Evolutionary conservation across 2,888 invertebrate species (phyloP).

Genomic region (Nineta flava): DNA sequence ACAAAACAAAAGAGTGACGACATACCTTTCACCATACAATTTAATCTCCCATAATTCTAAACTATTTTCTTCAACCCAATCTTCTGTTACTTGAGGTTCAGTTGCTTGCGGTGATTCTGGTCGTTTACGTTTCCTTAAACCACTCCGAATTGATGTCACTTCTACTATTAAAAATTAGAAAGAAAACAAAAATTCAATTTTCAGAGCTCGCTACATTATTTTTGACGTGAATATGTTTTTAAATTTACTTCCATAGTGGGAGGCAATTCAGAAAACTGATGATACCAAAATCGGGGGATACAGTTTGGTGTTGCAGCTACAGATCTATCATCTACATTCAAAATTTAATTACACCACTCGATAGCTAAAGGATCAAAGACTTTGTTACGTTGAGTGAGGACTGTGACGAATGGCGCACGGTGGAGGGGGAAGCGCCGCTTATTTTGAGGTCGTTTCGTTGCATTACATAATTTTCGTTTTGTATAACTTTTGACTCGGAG

Average conservation of each 20-base stretch:
- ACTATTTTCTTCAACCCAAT: slow-evolving; percentile 93
- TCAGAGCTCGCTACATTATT: not conserved
- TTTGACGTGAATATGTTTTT: not conserved
- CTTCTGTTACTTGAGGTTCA: slow-evolving; percentile 86
- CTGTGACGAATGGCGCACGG: too few relatives aligned
- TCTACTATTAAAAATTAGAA: slow-evolving; percentile 36
- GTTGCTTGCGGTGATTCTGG: slow-evolving; percentile 89
- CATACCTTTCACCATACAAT: slow-evolving; percentile 70
- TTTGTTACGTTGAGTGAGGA: too few relatives aligned
- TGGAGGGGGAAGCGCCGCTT: too few relatives aligned
- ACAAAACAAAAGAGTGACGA: slow-evolving; percentile 11
- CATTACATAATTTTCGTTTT: not conserved
- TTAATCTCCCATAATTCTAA: slow-evolving; percentile 94
- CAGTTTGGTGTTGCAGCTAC: too few relatives aligned
- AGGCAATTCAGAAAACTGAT: too few relatives aligned
- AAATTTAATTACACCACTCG: too few relatives aligned
- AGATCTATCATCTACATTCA: too few relatives aligned
- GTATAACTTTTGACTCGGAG: too few relatives aligned
- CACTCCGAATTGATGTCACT: slow-evolving; percentile 87
- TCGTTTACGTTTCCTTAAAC: slow-evolving; percentile 78
- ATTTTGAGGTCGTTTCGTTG: not conserved
- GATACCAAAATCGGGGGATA: too few relatives aligned
- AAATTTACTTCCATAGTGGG: too few relatives aligned
- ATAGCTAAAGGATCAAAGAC: too few relatives aligned
- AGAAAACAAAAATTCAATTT: not conserved